Base-by-base conservation (phyloP, 2,113 vertebrate species). In the Marmota flaviventris region DNA sequence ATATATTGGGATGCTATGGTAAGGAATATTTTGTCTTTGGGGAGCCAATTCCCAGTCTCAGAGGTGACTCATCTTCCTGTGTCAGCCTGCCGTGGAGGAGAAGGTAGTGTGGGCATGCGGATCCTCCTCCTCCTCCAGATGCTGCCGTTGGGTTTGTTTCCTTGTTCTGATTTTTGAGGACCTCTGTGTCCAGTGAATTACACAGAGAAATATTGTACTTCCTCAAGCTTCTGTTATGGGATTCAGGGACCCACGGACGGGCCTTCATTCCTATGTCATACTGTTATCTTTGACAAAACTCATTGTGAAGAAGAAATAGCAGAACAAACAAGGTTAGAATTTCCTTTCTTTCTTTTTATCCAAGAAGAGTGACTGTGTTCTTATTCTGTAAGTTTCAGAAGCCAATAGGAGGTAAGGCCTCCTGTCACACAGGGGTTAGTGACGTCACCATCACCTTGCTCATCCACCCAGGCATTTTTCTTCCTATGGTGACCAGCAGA, bases 381-480 rank as follows among this genome's bases (percentile, higher is more conserved):
- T 8, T 32, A 53, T 34, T 29, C 34, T 2, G 11, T 72, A 42
- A 34, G 10, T 16, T n/a, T 39, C 1, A 24, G 48, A 37, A 86
- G 18, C 3, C 67, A 34, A 2, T 10, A 18, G 20, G 16, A 27
- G 8, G 29, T 13, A 29, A 72, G 13, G 48, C 53, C 2, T 53
- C 53, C 18, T 48, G 4, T 29, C 16, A 4, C 7, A 5, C n/a
- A 8, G 16, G 34, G 18, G 34, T n/a, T 1, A 11, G 11, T 1
- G 29, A 11, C 67, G 32, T 13, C 14, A 13, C 42, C 67, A 98
- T 53, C n/a, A 95, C 84, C 37, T 99, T 99, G 98, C 97, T 98
- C 48, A 58, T 82, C 2, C 10, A 25, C 39, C 42, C 7, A 77
- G 86, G 0, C 42, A 16, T 72, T 5, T 96, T 7, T 65, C 73